Conservation (phyloP, 2,888 invertebrate species). For the Diadegma fenestrale region DNA sequence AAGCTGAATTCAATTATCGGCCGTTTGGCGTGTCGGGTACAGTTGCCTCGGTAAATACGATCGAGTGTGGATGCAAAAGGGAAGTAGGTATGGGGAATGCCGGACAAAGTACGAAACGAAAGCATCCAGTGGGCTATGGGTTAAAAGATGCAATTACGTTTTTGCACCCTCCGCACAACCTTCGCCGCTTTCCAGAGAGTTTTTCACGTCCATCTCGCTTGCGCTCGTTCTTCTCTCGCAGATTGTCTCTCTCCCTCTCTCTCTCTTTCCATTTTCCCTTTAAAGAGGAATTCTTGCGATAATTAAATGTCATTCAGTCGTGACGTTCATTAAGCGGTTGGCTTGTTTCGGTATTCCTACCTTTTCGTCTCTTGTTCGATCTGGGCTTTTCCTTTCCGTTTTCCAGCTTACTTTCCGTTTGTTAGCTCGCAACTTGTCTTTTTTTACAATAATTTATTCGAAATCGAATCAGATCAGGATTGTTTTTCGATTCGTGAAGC, state of each 20-base stretch:
- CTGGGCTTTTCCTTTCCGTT: constrained; percentile 12
- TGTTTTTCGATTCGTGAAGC: background rate
- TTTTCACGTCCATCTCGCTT: constrained; percentile 41
- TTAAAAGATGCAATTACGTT: constrained; percentile 80
- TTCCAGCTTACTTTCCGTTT: constrained; percentile 16
- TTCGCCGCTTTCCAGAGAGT: constrained; percentile 54
- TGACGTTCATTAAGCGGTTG: constrained; percentile 77
- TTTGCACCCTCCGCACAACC: constrained; percentile 74
- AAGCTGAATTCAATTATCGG: constrained; percentile 80
- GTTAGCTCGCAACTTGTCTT: background rate
- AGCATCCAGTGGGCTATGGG: constrained; percentile 35
- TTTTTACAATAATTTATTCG: background rate
- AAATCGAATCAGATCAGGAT: background rate
- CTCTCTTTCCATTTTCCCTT: constrained; percentile 50
- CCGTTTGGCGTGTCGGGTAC: constrained; percentile 46
- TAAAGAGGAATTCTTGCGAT: constrained; percentile 79
- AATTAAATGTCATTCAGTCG: constrained; percentile 82
- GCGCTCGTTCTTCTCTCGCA: constrained; percentile 28
- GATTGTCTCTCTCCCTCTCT: constrained; percentile 28
- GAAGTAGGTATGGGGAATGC: constrained; percentile 9
- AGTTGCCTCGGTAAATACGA: constrained; percentile 36
- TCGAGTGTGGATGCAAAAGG: constrained; percentile 15
- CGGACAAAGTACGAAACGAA: constrained; percentile 8
- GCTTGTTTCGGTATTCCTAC: constrained; percentile 67
- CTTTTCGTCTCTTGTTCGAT: constrained; percentile 15